phyloP scores from a whole-genome alignment of 2,888 invertebrate genomes.

The Aleiodes alternator region DNA sequence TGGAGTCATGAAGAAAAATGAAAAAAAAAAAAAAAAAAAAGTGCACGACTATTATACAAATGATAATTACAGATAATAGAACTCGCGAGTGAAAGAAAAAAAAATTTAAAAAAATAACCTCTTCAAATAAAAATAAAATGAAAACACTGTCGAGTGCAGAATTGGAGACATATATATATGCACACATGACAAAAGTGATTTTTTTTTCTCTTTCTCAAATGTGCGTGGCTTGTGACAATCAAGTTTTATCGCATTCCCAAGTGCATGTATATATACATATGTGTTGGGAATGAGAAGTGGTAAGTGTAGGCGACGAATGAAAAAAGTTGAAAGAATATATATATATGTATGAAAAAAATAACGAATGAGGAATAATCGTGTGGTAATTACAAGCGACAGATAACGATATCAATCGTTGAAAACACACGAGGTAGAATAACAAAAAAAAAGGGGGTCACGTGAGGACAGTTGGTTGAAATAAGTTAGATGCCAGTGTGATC shows the following conservation, averaged over 20 bases:
- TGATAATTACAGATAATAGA: slow-evolving; percentile 29
- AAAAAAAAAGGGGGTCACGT: slow-evolving; percentile 58
- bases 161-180: too few species aligned
- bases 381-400: slow-evolving; percentile 67
- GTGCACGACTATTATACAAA: slow-evolving; percentile 20
- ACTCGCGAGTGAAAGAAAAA: background rate
- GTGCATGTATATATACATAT: background rate
- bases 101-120: too few species aligned
- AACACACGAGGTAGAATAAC: slow-evolving; percentile 50
- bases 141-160: background rate
- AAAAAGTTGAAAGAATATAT: slow-evolving; percentile 10
- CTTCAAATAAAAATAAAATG: background rate
- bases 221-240: slow-evolving; percentile 39
- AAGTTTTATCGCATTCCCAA: slow-evolving; percentile 24
- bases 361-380: slow-evolving; percentile 59
- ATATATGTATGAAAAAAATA: slow-evolving; percentile 37
- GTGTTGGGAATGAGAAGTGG: too few species aligned
- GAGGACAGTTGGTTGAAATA: slow-evolving; percentile 57
- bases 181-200: slow-evolving; percentile 36
- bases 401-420: slow-evolving; percentile 63
- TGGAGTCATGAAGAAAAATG: slow-evolving; percentile 15
- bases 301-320: background rate
- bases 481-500: slow-evolving; percentile 38
- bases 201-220: slow-evolving; percentile 31
- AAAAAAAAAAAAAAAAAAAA: background rate